Evolutionary conservation across 2,888 invertebrate species (phyloP).

Genomic region (Callyntrura sp.): DNA sequence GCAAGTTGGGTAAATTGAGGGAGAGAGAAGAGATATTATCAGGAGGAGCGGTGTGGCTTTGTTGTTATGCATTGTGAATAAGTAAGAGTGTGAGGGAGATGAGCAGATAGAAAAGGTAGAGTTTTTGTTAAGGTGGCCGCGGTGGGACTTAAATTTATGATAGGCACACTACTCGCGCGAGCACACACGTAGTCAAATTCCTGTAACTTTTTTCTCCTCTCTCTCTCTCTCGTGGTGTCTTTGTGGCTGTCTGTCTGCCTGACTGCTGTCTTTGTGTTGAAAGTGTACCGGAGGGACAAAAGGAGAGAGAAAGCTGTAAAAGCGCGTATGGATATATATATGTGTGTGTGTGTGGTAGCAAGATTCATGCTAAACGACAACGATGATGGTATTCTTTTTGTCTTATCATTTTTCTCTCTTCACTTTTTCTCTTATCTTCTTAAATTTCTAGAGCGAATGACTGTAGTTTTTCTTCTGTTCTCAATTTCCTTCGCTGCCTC

Average conservation of each 20-base stretch:
- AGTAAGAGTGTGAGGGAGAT: slow-evolving; percentile 28
- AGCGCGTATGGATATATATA: too few relatives aligned
- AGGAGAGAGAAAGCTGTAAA: slow-evolving; percentile 39
- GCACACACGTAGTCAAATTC: slow-evolving; percentile 5
- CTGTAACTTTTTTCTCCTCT: not conserved
- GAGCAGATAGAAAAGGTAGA: slow-evolving; percentile 22
- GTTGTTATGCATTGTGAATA: slow-evolving; percentile 67
- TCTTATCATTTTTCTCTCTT: slow-evolving; percentile 42
- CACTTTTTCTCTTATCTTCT: slow-evolving; percentile 27
- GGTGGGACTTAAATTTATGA: slow-evolving; percentile 46
- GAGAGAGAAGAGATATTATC: slow-evolving; percentile 58
- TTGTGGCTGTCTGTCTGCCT: not conserved
- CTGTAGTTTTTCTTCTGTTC: not conserved
- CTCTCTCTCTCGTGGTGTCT: not conserved
- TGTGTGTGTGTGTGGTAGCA: slow-evolving; percentile 1
- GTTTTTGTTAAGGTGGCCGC: slow-evolving; percentile 45
- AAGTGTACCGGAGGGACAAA: slow-evolving; percentile 48
- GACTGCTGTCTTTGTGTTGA: slow-evolving; percentile 12
- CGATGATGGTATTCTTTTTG: slow-evolving; percentile 24
- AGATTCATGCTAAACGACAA: slow-evolving; percentile 16
- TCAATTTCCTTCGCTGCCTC: not conserved
- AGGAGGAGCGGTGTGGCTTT: slow-evolving; percentile 6
- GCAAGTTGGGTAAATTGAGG: slow-evolving; percentile 1
- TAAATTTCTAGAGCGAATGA: not conserved
- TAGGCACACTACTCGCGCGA: not conserved